A percentile compares a stretch with the other conserved stretches of the same genome.
phyloP scores from a whole-genome alignment of 2,797 vertebrate species.

The Thamnophis elegans region DNA sequence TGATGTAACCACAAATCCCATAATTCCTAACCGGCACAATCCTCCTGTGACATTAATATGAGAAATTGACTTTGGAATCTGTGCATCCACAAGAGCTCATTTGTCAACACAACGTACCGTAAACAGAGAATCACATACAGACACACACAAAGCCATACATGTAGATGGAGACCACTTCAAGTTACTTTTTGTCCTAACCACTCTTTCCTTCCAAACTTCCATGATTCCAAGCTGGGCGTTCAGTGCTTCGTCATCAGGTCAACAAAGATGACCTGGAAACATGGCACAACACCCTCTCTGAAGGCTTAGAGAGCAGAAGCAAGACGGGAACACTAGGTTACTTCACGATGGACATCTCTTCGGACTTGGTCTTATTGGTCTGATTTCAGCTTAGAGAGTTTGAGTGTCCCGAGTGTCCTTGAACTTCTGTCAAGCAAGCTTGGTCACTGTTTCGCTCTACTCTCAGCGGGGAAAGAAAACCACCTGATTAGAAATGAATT shows the following conservation, averaged over 20 bases:
- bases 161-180: slow-evolving; percentile 19
- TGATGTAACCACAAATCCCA: not conserved
- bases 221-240: slow-evolving; percentile 35
- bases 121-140: not conserved
- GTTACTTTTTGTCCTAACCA: slow-evolving; percentile 43
- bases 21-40: not conserved
- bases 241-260: slow-evolving; percentile 17
- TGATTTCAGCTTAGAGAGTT: slow-evolving; percentile 56
- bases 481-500: slow-evolving; percentile 38
- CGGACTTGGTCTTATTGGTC: slow-evolving; percentile 22
- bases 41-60: not conserved
- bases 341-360: slow-evolving; percentile 56
- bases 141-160: not conserved
- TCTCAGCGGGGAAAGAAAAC: slow-evolving; percentile 55
- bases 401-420: too few relatives aligned
- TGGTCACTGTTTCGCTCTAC: slow-evolving; percentile 39
- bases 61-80: not conserved
- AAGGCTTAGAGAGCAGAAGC: slow-evolving; percentile 63
- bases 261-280: slow-evolving; percentile 52
- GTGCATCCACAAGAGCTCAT: not conserved
- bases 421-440: slow-evolving; percentile 36
- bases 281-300: slow-evolving; percentile 62
- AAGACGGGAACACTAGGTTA: slow-evolving; percentile 54
- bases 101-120: slow-evolving; percentile 1
- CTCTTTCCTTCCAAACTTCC: not conserved